A percentile compares a stretch with the other conserved stretches of the same genome.
phyloP scores from a whole-genome alignment of 1,140 invertebrate species.

The Drosophila tani region DNA sequence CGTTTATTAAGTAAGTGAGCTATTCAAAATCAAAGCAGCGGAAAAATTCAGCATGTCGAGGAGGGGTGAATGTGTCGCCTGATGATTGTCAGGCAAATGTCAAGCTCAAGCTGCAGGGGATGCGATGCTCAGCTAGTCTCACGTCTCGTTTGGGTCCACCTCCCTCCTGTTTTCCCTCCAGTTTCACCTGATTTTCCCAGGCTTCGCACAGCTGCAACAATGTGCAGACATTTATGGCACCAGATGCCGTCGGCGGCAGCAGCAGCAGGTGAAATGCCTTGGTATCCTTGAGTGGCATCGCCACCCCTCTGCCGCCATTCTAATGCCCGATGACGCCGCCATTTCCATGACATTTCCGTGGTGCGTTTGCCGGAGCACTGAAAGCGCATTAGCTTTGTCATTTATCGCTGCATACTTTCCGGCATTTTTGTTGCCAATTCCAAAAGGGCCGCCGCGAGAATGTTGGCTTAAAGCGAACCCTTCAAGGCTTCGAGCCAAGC shows the following conservation, averaged over 20 bases:
- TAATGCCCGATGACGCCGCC: conserved; percentile 50
- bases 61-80: conserved; percentile 28
- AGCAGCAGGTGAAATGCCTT: conserved; percentile 62
- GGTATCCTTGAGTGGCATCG: conserved; percentile 61
- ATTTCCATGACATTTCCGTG: conserved; percentile 65
- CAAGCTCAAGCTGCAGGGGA: conserved; percentile 53
- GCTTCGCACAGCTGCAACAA: conserved; percentile 65
- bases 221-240: conserved; percentile 77
- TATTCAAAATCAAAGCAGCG: conserved; percentile 78
- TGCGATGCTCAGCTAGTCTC: conserved; percentile 27
- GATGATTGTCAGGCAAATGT: conserved; percentile 68
- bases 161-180: neutral
- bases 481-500: neutral
- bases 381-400: conserved; percentile 69
- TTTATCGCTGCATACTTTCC: conserved; percentile 64
- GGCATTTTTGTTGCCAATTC: conserved; percentile 37
- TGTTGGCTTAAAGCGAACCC: conserved; percentile 7
- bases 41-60: conserved; percentile 49
- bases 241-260: conserved; percentile 62
- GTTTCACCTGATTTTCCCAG: conserved; percentile 2
- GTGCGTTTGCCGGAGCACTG: conserved; percentile 43
- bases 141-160: conserved; percentile 18
- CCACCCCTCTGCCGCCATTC: conserved; percentile 28
- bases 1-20: conserved; percentile 79
- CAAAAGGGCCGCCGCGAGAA: conserved; percentile 1